These are phyloP conservation scores for Anthonomus grandis DNA, from an alignment of 1,140 invertebrate genomes.

Conservation along the genomic window DNA sequence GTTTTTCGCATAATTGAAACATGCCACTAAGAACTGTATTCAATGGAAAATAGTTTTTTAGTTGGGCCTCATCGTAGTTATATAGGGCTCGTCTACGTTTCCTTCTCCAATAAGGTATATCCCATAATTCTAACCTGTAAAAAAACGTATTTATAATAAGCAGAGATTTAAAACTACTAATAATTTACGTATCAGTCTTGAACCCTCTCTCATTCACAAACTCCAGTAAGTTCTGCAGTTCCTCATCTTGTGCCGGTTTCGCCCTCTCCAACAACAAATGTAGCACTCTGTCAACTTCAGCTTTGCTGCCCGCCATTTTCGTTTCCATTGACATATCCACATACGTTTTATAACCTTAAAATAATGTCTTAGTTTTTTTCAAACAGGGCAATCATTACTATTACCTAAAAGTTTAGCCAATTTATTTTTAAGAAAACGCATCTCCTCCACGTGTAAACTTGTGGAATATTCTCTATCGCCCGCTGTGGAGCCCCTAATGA, in stretches of 20 bases:
- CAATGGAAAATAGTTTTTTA: constrained; percentile 81
- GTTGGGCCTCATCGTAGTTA: constrained; percentile 65
- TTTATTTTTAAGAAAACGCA: constrained; percentile 63
- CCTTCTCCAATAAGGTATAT: constrained; percentile 82
- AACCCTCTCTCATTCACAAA: constrained; percentile 78
- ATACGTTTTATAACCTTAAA: constrained; percentile 69
- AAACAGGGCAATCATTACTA: neutral
- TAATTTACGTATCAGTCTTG: constrained; percentile 51
- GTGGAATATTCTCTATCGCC: constrained; percentile 66
- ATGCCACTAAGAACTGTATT: constrained; percentile 72
- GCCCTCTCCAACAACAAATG: constrained; percentile 64
- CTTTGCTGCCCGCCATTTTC: constrained; percentile 86
- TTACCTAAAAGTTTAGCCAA: constrained; percentile 65
- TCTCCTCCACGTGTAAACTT: constrained; percentile 72
- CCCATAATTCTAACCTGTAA: constrained; percentile 68
- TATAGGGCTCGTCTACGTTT: constrained; percentile 64
- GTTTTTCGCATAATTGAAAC: constrained; percentile 67
- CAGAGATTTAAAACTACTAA: neutral
- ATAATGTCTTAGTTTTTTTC: too few species aligned
- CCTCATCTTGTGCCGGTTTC: constrained; percentile 68
- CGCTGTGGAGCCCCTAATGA: constrained; percentile 64
- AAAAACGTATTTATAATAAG: neutral
- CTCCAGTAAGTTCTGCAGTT: constrained; percentile 67
- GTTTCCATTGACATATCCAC: constrained; percentile 89
- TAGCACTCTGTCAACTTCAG: constrained; percentile 73